A percentile compares a stretch with the other conserved stretches of the same genome.
Conservation (phyloP, 2,113 vertebrate species). For the Mirza zaza region DNA sequence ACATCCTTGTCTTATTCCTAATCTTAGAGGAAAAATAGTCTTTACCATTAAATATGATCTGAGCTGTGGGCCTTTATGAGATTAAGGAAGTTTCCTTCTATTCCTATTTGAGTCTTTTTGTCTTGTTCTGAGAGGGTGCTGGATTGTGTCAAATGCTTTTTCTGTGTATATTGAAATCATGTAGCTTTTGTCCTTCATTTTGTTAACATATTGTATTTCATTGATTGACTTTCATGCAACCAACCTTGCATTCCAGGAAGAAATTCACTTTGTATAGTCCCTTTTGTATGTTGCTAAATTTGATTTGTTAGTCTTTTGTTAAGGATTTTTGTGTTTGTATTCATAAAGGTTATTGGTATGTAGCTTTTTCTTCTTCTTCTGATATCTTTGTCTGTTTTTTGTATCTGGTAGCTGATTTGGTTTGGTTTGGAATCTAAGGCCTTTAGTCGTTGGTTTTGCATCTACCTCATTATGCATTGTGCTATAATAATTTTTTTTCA, state of each 20-base stretch:
- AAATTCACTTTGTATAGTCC: neutral
- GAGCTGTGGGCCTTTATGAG: neutral
- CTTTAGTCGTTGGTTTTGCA: neutral
- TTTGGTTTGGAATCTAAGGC: neutral
- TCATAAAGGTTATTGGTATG: neutral
- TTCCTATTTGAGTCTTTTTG: neutral
- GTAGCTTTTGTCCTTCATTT: neutral
- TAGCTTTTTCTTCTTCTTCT: neutral
- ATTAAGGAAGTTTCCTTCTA: neutral
- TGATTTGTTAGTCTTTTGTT: neutral
- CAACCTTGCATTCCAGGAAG: conserved; percentile 27
- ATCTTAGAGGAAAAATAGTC: neutral
- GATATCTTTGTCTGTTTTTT: neutral
- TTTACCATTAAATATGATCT: neutral
- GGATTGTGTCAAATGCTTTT: neutral
- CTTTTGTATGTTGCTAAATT: neutral
- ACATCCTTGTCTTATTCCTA: neutral
- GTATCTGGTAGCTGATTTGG: neutral
- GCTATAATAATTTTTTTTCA: neutral
- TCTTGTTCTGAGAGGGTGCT: neutral
- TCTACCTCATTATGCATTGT: neutral
- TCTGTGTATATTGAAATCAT: neutral
- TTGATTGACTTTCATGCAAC: neutral
- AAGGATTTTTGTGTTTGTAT: neutral
- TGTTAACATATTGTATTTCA: neutral